These are phyloP conservation scores for Agrilus planipennis DNA, from an alignment of 1,140 invertebrate genomes.

Conservation along the genomic window DNA sequence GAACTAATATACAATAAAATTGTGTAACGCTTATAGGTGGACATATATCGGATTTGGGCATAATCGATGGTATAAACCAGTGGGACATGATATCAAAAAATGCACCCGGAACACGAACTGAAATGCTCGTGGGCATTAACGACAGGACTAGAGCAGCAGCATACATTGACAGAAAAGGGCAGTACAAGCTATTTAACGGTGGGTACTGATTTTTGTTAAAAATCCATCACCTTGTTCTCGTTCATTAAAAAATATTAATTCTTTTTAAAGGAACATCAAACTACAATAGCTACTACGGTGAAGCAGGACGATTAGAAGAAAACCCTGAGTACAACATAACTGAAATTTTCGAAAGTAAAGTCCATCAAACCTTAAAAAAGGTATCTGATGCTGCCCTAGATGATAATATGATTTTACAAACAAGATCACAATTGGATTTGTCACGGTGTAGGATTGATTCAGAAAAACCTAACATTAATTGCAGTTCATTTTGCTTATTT, in stretches of 20 bases:
- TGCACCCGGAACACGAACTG: slow-evolving; percentile 37
- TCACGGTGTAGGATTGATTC: not conserved
- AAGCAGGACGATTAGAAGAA: slow-evolving; percentile 44
- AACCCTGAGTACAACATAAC: slow-evolving; percentile 38
- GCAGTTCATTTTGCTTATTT: slow-evolving; percentile 52
- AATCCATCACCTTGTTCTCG: not conserved
- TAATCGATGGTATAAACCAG: slow-evolving; percentile 63
- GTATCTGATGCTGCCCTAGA: too few species aligned
- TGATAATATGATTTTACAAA: too few species aligned
- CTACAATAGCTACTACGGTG: slow-evolving; percentile 63
- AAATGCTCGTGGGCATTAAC: slow-evolving; percentile 80
- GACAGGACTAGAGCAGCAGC: slow-evolving; percentile 55
- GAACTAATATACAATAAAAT: too few species aligned
- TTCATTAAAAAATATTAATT: not conserved
- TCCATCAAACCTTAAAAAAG: slow-evolving; percentile 38
- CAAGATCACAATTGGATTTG: slow-evolving; percentile 30
- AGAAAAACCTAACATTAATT: slow-evolving; percentile 4
- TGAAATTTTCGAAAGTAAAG: slow-evolving; percentile 33
- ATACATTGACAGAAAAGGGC: slow-evolving; percentile 64
- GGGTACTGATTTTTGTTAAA: slow-evolving; percentile 3
- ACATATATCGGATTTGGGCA: slow-evolving; percentile 22
- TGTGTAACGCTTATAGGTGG: slow-evolving; percentile 38
- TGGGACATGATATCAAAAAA: slow-evolving; percentile 53
- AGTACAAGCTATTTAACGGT: slow-evolving; percentile 50
- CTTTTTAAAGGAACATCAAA: not conserved